Percentiles rank a stretch among this genome's conserved stretches.
These are phyloP conservation scores for Pangasius larnaudii DNA, from an alignment of 2,797 vertebrate genomes.

Conservation along the genomic window DNA sequence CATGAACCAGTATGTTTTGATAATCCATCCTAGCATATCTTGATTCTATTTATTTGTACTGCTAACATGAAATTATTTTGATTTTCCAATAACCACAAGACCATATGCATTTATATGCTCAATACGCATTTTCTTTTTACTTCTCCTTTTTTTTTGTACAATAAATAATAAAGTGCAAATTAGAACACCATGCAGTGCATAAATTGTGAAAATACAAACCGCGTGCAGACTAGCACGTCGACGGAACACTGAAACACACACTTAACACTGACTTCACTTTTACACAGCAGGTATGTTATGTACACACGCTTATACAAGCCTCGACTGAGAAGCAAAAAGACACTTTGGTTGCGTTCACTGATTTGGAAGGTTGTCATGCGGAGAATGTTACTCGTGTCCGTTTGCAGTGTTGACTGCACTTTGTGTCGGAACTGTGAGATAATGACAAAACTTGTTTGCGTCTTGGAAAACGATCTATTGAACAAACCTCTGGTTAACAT, in stretches of 20 bases:
- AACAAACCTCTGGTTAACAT: not conserved
- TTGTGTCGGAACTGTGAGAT: not conserved
- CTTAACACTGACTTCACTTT: slow-evolving; percentile 35
- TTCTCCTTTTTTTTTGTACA: slow-evolving; percentile 62
- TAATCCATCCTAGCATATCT: not conserved
- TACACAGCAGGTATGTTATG: slow-evolving; percentile 9
- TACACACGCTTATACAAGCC: slow-evolving; percentile 43
- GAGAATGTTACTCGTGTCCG: not conserved
- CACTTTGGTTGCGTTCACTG: slow-evolving; percentile 27
- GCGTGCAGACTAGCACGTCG: not conserved
- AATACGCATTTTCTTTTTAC: slow-evolving; percentile 65
- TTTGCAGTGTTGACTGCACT: not conserved
- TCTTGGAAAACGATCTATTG: not conserved
- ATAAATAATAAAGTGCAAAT: slow-evolving; percentile 85
- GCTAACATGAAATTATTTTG: not conserved
- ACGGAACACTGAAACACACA: slow-evolving; percentile 37
- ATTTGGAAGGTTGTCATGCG: not conserved
- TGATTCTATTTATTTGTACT: slow-evolving; percentile 1
- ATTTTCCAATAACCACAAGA: slow-evolving; percentile 40
- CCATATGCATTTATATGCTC: slow-evolving; percentile 39
- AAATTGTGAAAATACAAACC: slow-evolving; percentile 63
- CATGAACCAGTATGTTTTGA: not conserved
- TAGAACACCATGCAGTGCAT: slow-evolving; percentile 81
- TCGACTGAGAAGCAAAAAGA: slow-evolving; percentile 51
- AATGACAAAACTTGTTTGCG: not conserved